Evolutionary conservation across 2,888 invertebrate species (phyloP).

Genomic region (Agonopterix heracliana): DNA sequence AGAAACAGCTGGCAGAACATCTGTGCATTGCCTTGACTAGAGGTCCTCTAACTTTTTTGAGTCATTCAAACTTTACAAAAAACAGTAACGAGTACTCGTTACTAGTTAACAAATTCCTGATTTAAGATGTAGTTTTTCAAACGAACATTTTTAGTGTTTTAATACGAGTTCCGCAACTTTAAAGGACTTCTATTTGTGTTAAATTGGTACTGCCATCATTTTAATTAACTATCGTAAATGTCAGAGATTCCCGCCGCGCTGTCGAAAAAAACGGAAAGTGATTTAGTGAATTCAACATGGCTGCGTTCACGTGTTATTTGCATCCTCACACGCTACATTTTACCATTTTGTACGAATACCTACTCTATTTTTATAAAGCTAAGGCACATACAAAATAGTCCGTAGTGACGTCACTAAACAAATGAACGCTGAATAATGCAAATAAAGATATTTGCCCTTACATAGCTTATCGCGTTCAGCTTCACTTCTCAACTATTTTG

Average conservation of each 20-base stretch:
- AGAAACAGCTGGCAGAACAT: slow-evolving; percentile 66
- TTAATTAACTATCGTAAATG: background rate
- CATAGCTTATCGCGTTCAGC: slow-evolving; percentile 18
- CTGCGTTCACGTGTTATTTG: slow-evolving; percentile 1
- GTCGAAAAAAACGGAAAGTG: background rate
- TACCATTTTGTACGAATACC: background rate
- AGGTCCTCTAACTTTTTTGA: slow-evolving; percentile 15
- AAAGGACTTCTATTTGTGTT: too few species aligned
- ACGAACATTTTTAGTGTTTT: background rate
- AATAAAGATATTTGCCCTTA: slow-evolving; percentile 20
- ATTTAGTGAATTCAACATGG: background rate
- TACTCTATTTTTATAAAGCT: too few species aligned
- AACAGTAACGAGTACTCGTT: slow-evolving; percentile 50
- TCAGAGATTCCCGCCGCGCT: background rate
- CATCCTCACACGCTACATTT: background rate
- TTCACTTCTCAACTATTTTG: slow-evolving; percentile 15
- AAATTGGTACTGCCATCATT: too few species aligned
- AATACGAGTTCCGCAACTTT: too few species aligned
- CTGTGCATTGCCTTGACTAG: slow-evolving; percentile 30
- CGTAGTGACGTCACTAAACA: slow-evolving; percentile 20
- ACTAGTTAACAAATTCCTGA: slow-evolving; percentile 42
- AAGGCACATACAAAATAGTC: background rate
- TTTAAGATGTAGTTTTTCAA: slow-evolving; percentile 29
- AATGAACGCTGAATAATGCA: slow-evolving; percentile 21
- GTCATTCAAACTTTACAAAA: slow-evolving; percentile 21